These are phyloP conservation scores for Tadarida brasiliensis DNA, from an alignment of 2,797 vertebrate species.

Conservation along the genomic window DNA sequence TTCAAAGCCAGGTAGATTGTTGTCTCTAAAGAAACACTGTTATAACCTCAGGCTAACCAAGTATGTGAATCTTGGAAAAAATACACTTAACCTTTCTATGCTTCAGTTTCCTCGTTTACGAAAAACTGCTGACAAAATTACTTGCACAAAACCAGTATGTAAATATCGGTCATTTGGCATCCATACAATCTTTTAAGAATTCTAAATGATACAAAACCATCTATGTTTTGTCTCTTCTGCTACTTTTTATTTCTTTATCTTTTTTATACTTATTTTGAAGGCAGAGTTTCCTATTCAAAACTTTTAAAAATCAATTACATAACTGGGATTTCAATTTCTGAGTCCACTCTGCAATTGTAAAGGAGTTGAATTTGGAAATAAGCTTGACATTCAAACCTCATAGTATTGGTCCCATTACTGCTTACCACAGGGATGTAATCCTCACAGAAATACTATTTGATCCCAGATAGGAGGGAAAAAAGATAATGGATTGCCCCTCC, in stretches of 20 bases:
- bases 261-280: constrained; percentile 68
- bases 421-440: constrained; percentile 80
- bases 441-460: constrained; percentile 87
- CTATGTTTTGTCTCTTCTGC: not conserved
- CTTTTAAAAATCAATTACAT: constrained; percentile 83
- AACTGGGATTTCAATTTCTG: constrained; percentile 83
- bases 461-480: constrained; percentile 76
- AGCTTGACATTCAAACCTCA: constrained; percentile 81
- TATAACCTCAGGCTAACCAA: not conserved
- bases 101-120: constrained; percentile 58
- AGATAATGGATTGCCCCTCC: constrained; percentile 87
- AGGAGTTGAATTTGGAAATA: constrained; percentile 84
- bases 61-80: not conserved
- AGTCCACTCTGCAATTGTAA: constrained; percentile 78
- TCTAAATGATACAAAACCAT: constrained; percentile 38
- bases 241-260: constrained; percentile 61
- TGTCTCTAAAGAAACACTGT: not conserved
- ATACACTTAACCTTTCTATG: constrained; percentile 40
- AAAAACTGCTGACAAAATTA: constrained; percentile 63
- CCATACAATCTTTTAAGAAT: constrained; percentile 30
- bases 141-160: constrained; percentile 38
- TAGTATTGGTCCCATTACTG: constrained; percentile 79
- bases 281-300: constrained; percentile 78
- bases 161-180: constrained; percentile 51
- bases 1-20: not conserved